Base-by-base conservation (phyloP, 2,888 invertebrate species). In the Chaitophorus viminalis region DNA sequence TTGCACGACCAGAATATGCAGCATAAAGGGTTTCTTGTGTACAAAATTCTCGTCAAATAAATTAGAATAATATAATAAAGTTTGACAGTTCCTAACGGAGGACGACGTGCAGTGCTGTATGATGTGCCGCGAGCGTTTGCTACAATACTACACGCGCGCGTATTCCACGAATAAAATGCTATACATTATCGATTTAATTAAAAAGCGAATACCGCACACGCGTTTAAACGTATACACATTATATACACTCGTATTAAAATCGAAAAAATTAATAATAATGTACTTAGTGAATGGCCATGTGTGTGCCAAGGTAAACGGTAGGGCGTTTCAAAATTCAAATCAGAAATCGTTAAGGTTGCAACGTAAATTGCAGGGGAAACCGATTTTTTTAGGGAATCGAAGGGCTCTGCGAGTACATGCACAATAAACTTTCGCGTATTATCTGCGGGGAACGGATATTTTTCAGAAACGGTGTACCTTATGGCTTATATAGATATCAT, bases 271-370 rank as follows among this genome's bases (percentile, higher is more conserved):
- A 54, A 72, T 82, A 82, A 72, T 70, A 70, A 74, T 74, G 36
- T 18, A 46, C 65, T 65, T 25, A n/a, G 77, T 85, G 76, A 85
- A 68, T n/a, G 76, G 84, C 72, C 46, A 52, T 68, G 84, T 65
- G 39, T 52, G 46, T 77, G 46, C 84, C 84, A 85, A 85, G 77
- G 84, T 77, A 74, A 85, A 85, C 76, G 68, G 76, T 85, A 84
- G 84, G 75, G 72, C 68, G 77, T 76, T 77, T 85, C 65, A 77
- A 85, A 85, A 85, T 85, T 85, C 25, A 60, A 77, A 54, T 31
- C 76, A 68, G 46, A 84, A 84, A 76, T 36, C 25, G 65, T 77
- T 77, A 75, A 74, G 46, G 65, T 68, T 68, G n/a, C 14, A 0
- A 14, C 21, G 25, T 31, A 31, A 25, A 70, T 68, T 33, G 33